A percentile compares a stretch with the other conserved stretches of the same genome.
These are phyloP conservation scores for Proctacanthus coquilletti DNA, from an alignment of 1,140 invertebrate genomes.

Conservation along the genomic window DNA sequence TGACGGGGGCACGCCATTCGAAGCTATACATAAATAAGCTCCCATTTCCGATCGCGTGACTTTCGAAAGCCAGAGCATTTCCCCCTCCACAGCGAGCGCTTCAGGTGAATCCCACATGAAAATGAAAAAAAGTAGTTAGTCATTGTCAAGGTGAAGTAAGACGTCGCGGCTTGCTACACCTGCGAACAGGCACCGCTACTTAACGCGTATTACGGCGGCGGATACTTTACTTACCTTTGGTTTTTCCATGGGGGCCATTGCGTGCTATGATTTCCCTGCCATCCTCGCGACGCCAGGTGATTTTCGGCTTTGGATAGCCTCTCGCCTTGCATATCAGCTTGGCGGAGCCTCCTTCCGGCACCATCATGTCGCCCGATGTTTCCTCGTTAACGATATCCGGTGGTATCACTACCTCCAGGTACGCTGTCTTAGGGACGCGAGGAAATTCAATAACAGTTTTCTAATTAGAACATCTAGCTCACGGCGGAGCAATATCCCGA, in stretches of 20 bases:
- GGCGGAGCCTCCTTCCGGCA: conserved; percentile 75
- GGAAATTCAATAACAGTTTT: not conserved
- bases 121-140: too few relatives aligned
- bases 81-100: conserved; percentile 55
- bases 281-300: conserved; percentile 77
- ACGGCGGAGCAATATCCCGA: not conserved
- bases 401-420: conserved; percentile 75
- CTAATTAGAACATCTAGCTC: too few relatives aligned
- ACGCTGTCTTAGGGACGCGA: conserved; percentile 46
- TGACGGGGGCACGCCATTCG: conserved; percentile 63
- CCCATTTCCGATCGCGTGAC: conserved; percentile 76
- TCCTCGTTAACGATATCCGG: conserved; percentile 81
- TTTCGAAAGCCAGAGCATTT: conserved; percentile 57
- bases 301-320: conserved; percentile 69
- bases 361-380: conserved; percentile 78
- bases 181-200: too few relatives aligned
- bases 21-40: conserved; percentile 64
- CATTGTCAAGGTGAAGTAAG: too few relatives aligned
- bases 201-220: too few relatives aligned
- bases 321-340: conserved; percentile 73
- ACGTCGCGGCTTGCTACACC: too few relatives aligned
- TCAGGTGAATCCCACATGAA: not conserved
- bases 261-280: conserved; percentile 63
- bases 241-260: conserved; percentile 47
- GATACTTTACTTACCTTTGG: conserved; percentile 49